Evolutionary conservation across 2,888 invertebrate genomes (phyloP).

Genomic region (Dolichopus griseipennis): DNA sequence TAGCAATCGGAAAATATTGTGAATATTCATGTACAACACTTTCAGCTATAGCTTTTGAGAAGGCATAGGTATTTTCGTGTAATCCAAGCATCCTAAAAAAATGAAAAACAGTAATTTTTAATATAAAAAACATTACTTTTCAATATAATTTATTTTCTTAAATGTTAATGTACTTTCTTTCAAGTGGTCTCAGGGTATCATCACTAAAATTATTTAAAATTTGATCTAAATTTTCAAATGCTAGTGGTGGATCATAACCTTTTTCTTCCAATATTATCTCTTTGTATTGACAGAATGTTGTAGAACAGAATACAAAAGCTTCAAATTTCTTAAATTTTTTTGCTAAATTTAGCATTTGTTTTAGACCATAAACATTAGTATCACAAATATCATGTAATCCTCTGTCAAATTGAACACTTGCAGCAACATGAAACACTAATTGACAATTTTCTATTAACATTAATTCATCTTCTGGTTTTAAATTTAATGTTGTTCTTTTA

Average conservation of each 20-base stretch:
- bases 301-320: constrained; percentile 47
- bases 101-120: no score
- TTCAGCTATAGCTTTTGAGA: constrained; percentile 9
- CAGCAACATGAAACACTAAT: constrained; percentile 49
- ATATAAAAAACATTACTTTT: no score
- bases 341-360: constrained; percentile 20
- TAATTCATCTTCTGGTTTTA: constrained; percentile 16
- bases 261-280: constrained; percentile 19
- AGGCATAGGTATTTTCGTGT: constrained; percentile 8
- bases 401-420: constrained; percentile 49
- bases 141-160: neutral
- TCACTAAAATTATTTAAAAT: constrained; percentile 2
- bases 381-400: constrained; percentile 36
- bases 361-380: constrained; percentile 23
- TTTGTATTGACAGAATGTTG: constrained; percentile 51
- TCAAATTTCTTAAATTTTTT: constrained; percentile 21
- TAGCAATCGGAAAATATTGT: constrained; percentile 8
- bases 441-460: constrained; percentile 28
- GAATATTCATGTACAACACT: neutral
- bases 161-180: neutral
- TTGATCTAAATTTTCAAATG: neutral
- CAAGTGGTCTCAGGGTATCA: neutral
- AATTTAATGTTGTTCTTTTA: constrained; percentile 9
- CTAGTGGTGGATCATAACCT: neutral
- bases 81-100: neutral